Percentiles rank a stretch among this genome's conserved stretches.
phyloP scores from a whole-genome alignment of 2,888 invertebrate genomes.

The Diachrysia chrysitis region DNA sequence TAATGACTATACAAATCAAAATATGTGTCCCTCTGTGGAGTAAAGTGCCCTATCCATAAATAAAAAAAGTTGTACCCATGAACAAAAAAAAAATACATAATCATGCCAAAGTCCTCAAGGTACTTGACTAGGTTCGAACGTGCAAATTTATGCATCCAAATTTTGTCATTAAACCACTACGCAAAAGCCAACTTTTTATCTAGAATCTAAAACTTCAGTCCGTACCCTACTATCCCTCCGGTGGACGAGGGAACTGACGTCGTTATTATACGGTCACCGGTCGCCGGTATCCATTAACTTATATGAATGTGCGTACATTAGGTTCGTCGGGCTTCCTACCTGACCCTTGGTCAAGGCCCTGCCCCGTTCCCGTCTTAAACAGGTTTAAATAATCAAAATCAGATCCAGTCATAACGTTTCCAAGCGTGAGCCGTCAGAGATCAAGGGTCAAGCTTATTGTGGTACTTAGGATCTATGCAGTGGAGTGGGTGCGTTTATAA shows the following conservation, averaged over 20 bases:
- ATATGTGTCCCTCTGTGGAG: too few species aligned
- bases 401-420: background rate
- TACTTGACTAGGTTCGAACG: too few species aligned
- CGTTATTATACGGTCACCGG: conserved; percentile 7
- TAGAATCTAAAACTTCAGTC: conserved; percentile 1
- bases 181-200: too few species aligned
- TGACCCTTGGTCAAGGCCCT: conserved; percentile 7
- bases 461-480: background rate
- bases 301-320: conserved; percentile 3
- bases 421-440: background rate
- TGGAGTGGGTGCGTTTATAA: background rate
- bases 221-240: background rate
- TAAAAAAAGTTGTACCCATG: too few species aligned
- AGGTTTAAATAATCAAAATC: conserved; percentile 5
- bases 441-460: conserved; percentile 4
- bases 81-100: too few species aligned
- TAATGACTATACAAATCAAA: too few species aligned
- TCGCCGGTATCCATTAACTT: background rate
- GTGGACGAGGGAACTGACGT: background rate
- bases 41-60: too few species aligned
- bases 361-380: background rate
- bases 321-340: background rate
- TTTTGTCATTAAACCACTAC: too few species aligned
- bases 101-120: too few species aligned
- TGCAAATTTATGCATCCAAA: too few species aligned